These are phyloP conservation scores for Nomada hirtipes DNA, from an alignment of 2,888 invertebrate genomes.

Conservation along the genomic window DNA sequence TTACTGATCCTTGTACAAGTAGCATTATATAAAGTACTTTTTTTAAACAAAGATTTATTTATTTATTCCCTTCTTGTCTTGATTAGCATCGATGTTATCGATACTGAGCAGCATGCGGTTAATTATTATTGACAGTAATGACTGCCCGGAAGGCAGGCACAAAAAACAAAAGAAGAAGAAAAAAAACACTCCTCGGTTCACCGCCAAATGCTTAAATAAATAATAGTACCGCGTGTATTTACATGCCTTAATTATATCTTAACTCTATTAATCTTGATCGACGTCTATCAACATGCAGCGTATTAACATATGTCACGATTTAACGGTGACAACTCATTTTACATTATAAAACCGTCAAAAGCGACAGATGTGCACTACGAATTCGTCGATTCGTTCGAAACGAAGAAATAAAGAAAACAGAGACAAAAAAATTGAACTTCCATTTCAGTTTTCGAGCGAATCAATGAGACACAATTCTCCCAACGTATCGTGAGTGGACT, in stretches of 20 bases:
- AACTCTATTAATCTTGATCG: constrained; percentile 1
- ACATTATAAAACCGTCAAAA: not conserved
- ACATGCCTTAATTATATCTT: constrained; percentile 22
- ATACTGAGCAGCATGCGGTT: not conserved
- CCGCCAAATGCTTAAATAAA: constrained; percentile 41
- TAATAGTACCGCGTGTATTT: constrained; percentile 37
- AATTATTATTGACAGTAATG: not conserved
- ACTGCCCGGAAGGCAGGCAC: not conserved
- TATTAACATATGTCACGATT: constrained; percentile 2
- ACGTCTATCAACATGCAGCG: constrained; percentile 9
- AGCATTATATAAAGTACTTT: not conserved
- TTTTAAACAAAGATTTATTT: not conserved
- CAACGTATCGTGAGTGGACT: not conserved
- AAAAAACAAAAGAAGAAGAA: not conserved
- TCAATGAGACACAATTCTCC: not conserved
- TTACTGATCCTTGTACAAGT: not conserved
- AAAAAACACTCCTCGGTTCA: not conserved
- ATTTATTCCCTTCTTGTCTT: too few relatives aligned
- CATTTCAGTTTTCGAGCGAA: constrained; percentile 24
- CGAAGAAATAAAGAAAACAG: not conserved
- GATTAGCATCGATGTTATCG: not conserved
- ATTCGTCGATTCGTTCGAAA: constrained; percentile 40
- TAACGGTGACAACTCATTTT: not conserved
- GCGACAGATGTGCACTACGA: not conserved
- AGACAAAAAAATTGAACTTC: not conserved